Base-by-base conservation (phyloP, 2,113 vertebrate genomes). In the Gopherus flavomarginatus region DNA sequence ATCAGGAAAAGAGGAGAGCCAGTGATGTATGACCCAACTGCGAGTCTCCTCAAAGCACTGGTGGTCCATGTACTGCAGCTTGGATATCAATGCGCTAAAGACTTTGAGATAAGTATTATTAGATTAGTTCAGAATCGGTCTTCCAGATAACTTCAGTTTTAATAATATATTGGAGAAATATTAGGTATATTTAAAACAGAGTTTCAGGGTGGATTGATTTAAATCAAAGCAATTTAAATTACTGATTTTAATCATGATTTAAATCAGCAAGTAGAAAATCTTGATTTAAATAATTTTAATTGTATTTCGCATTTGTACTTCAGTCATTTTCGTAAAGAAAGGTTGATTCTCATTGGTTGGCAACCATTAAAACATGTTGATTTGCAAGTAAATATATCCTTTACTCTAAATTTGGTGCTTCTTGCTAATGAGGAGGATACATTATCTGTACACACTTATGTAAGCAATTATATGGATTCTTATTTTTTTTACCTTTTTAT, bases 101-200 rank as follows among this genome's bases (percentile, higher is more conserved):
- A 75, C 26, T 75, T 75, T 12, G 21, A 42, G 69, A 75, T 11
- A 42, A 24, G 21, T 24, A 75, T 75, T 65, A 35, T 62, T 62
- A 87, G 29, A 38, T 88, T 29, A 1, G 90, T 94, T 26, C n/a
- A n/a, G 57, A 19, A 14, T 92, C 78, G 84, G 65, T 92, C 84
- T 96, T 95, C 59, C 59, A 80, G 82, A 62, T 91, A 57, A 96
- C 95, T 95, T 91, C 85, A n/a, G 87, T 14, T 31, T 65, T 65
- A 65, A 65, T 65, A 65, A 17, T 69, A 49, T 88, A 42, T 72
- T 83, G 53, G 54, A 57, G 38, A 90, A 95, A 81, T 65, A 93
- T 21, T 69, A 86, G 89, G 65, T n/a, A 42, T 86, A 26, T 42
- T 87, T 82, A 62, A 96, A 10, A 69, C 65, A 17, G 16, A 35